These are phyloP conservation scores for Artibeus lituratus DNA, from an alignment of 2,797 vertebrate species.

Conservation along the genomic window DNA sequence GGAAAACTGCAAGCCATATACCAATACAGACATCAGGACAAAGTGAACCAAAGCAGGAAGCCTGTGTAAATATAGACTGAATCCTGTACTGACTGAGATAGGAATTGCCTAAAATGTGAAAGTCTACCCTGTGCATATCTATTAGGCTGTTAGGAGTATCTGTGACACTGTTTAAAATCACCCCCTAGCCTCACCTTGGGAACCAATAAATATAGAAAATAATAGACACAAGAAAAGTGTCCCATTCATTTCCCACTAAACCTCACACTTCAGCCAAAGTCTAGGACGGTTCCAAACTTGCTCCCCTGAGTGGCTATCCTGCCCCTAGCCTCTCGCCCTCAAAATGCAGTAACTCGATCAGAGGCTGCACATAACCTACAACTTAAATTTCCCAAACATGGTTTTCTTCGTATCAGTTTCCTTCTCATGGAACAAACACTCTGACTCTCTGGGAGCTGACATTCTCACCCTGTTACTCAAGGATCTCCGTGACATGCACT, in stretches of 20 bases:
- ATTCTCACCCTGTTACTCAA: not conserved
- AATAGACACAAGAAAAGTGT: not conserved
- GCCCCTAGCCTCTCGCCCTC: not conserved
- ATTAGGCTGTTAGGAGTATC: not conserved
- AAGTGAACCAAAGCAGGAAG: not conserved
- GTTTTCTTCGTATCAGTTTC: not conserved
- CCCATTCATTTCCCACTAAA: not conserved
- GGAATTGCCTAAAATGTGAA: not conserved
- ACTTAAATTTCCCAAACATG: not conserved
- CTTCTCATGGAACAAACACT: not conserved
- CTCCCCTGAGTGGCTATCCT: not conserved
- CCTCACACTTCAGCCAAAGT: not conserved
- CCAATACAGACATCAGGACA: not conserved
- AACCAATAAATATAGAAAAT: not conserved
- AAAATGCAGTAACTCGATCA: not conserved
- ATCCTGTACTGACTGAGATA: not conserved
- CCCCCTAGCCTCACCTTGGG: not conserved
- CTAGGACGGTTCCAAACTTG: not conserved
- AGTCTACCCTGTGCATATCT: not conserved
- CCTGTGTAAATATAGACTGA: not conserved
- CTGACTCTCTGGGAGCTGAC: not conserved
- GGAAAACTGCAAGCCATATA: not conserved
- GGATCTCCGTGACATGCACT: not conserved
- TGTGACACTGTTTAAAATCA: not conserved
- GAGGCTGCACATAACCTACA: not conserved